A percentile compares a stretch with the other conserved stretches of the same genome.
Conservation (phyloP, 1,140 invertebrate genomes). For the Palaemon carinicauda region DNA sequence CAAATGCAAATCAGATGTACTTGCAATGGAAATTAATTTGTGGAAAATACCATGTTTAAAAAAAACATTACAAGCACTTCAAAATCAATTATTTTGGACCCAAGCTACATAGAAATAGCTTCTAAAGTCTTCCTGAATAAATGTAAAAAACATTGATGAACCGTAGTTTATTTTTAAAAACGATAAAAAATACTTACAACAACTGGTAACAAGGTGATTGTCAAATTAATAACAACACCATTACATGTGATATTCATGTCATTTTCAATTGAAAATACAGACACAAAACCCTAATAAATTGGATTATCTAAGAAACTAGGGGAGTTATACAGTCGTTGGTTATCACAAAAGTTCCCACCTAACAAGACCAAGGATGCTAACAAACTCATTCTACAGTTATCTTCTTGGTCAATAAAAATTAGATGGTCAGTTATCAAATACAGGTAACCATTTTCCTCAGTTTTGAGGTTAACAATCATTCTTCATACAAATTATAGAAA, state of each 20-base stretch:
- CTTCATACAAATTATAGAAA: slow-evolving; percentile 24
- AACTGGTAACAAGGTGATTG: slow-evolving; percentile 41
- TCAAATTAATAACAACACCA: slow-evolving; percentile 40
- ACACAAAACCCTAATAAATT: slow-evolving; percentile 28
- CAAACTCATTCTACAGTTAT: slow-evolving; percentile 19
- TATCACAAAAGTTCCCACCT: slow-evolving; percentile 38
- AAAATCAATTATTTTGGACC: slow-evolving; percentile 20
- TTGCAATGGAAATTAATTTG: not conserved
- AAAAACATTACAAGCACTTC: slow-evolving; percentile 11
- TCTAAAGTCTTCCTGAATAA: slow-evolving; percentile 30
- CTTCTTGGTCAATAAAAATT: slow-evolving; percentile 16
- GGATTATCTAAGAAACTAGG: slow-evolving; percentile 29
- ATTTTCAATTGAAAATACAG: slow-evolving; percentile 18
- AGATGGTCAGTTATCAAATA: slow-evolving; percentile 16
- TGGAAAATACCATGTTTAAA: not conserved
- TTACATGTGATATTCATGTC: slow-evolving; percentile 24
- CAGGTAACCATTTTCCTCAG: not conserved
- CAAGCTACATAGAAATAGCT: slow-evolving; percentile 20
- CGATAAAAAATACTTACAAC: slow-evolving; percentile 31
- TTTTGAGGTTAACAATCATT: slow-evolving; percentile 21
- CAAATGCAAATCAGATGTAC: not conserved
- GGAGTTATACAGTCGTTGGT: slow-evolving; percentile 30
- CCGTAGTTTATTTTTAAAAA: slow-evolving; percentile 2
- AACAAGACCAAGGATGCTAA: slow-evolving; percentile 30
- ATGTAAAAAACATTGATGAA: slow-evolving; percentile 35